Percentiles rank a stretch among this genome's conserved stretches.
phyloP scores from a whole-genome alignment of 37 sponge, comb jelly and placozoan genomes.

The Theonella swinhoei region DNA sequence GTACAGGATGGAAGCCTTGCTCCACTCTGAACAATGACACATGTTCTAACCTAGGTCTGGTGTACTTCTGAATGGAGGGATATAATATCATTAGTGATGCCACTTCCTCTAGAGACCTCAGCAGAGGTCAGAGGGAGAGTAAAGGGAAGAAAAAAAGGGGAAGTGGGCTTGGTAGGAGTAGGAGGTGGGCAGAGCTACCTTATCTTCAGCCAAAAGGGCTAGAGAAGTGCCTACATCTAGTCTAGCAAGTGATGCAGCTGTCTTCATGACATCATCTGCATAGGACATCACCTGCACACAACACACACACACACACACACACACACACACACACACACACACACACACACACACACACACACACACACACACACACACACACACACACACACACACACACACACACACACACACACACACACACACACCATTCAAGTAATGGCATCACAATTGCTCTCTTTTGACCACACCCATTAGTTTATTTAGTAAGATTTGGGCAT shows the following conservation, averaged over 20 bases:
- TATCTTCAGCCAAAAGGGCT: slow-evolving; percentile 56
- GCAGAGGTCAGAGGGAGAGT: background rate
- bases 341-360: too few species aligned
- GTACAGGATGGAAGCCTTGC: slow-evolving; percentile 76
- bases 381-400: too few species aligned
- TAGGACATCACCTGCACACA: slow-evolving; percentile 59
- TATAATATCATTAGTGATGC: too few species aligned
- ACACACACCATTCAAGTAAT: too few species aligned
- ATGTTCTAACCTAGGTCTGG: slow-evolving; percentile 52
- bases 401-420: too few species aligned
- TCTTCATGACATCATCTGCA: slow-evolving; percentile 39
- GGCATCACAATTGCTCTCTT: too few species aligned
- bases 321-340: slow-evolving; percentile 10
- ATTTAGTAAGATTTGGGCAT: too few species aligned
- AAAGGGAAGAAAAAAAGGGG: background rate
- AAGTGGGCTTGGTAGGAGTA: too few species aligned
- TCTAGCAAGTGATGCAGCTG: slow-evolving; percentile 56
- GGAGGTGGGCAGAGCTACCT: too few species aligned
- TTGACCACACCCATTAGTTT: too few species aligned
- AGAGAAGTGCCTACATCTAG: slow-evolving; percentile 70
- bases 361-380: too few species aligned
- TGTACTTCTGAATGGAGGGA: slow-evolving; percentile 44
- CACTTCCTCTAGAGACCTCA: too few species aligned
- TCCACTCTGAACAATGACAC: slow-evolving; percentile 55
- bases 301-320: slow-evolving; percentile 1